Evolutionary conservation across 1,140 invertebrate species (phyloP), one percentile per base, ranked within the genome.

Genomic region (Drosophila busckii): DNA sequence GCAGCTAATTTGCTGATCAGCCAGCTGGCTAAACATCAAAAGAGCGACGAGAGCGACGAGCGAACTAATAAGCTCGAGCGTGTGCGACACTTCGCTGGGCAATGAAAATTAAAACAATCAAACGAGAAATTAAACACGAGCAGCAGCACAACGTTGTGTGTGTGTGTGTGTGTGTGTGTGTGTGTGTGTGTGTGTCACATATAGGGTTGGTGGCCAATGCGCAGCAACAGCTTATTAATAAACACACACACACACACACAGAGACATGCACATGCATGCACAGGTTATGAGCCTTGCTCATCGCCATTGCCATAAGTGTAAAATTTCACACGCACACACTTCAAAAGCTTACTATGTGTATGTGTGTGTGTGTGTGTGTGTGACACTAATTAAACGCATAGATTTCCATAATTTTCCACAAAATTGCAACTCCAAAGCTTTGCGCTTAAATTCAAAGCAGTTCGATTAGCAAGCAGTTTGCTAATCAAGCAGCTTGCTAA

Each of bases 21-120:
- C 3, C 1, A 38, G 28, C 38, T 41, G 26, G 26, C 26, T 41
- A 41, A 37, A 13, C 35, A 8, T 15, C 6, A 22, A 13, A 9
- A 38, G 8, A 15, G 6, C 23, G 22, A 41, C 38, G 16, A 23
- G 26, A 44, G 40, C 31, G n/a, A n/a, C n/a, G n/a, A n/a, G n/a
- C n/a, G n/a, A 53, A 45, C 46, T 59, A 59, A 59, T 59, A 59
- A 59, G 55, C 55, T 28, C 9, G 25, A 16, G 26, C 22, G 2
- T 26, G 13, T 40, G 26, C 38, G n/a, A 49, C 61, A 50, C 46
- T 56, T 70, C 65, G 63, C 42, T 64, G 61, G 37, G 59, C 52
- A 56, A 28, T 41, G 35, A 42, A 41, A 64, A 64, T 71, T 80
- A 80, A 78, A 78, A 78, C 73, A 78, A 78, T 80, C 66, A 68